A percentile compares a stretch with the other conserved stretches of the same genome.
Evolutionary conservation across 2,113 vertebrate species (phyloP).

Genomic region (Calidris pugnax): DNA sequence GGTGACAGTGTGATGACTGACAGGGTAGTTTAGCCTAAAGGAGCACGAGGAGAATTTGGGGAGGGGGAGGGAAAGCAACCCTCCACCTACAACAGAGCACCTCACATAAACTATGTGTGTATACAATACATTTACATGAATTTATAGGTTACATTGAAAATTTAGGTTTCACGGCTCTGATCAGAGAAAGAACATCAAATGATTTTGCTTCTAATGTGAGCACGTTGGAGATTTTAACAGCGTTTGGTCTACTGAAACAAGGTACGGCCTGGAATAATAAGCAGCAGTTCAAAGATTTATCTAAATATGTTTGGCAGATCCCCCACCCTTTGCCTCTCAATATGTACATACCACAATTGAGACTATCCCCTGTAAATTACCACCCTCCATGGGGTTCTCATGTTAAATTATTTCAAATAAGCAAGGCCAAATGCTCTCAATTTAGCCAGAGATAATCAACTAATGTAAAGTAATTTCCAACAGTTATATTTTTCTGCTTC

Average conservation of each 20-base stretch:
- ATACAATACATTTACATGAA: not conserved
- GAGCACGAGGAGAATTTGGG: not conserved
- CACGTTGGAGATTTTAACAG: not conserved
- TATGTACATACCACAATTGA: not conserved
- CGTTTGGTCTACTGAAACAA: slow-evolving; percentile 20
- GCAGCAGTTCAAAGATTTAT: slow-evolving; percentile 29
- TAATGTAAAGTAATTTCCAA: slow-evolving; percentile 47
- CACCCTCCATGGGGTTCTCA: not conserved
- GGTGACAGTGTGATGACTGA: not conserved
- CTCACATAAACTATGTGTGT: not conserved
- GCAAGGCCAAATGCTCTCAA: slow-evolving; percentile 45
- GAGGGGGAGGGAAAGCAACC: not conserved
- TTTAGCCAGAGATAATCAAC: slow-evolving; percentile 57
- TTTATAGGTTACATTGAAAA: not conserved
- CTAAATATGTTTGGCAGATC: slow-evolving; percentile 3
- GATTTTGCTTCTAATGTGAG: not conserved
- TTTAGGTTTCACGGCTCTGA: not conserved
- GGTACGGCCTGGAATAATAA: slow-evolving; percentile 34
- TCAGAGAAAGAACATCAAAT: not conserved
- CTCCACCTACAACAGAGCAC: not conserved
- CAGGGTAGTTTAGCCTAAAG: not conserved
- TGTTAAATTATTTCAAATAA: slow-evolving; percentile 35
- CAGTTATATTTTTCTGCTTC: slow-evolving; percentile 18
- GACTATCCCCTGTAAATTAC: slow-evolving; percentile 24
- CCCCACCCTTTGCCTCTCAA: not conserved